Evolutionary conservation across 2,113 vertebrate genomes (phyloP).

Genomic region (Labeo rohita): DNA sequence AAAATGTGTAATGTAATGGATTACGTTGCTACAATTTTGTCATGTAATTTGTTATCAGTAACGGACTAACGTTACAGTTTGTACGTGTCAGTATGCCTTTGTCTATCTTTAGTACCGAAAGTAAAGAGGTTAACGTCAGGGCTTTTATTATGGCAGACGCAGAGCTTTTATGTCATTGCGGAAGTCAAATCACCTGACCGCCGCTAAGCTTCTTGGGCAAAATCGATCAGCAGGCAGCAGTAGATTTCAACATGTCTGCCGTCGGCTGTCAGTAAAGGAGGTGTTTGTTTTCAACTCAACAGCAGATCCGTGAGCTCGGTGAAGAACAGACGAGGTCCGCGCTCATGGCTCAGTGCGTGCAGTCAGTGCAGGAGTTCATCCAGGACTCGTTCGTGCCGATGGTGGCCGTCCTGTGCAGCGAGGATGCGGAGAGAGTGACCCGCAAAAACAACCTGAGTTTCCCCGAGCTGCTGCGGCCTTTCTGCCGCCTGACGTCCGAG

Average conservation of each 20-base stretch:
- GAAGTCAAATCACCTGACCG: slow-evolving; percentile 68
- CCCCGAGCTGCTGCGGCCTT: slow-evolving; percentile 91
- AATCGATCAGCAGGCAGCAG: slow-evolving; percentile 61
- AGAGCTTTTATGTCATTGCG: background rate
- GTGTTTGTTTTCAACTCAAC: slow-evolving; percentile 61
- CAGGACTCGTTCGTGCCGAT: slow-evolving; percentile 96
- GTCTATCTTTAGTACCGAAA: background rate
- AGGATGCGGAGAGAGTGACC: slow-evolving; percentile 88
- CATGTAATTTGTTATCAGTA: no score
- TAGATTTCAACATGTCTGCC: slow-evolving; percentile 71
- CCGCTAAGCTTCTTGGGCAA: slow-evolving; percentile 65
- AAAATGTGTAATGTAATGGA: no score
- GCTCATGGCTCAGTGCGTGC: slow-evolving; percentile 91
- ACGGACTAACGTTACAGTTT: no score
- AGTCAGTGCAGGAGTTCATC: slow-evolving; percentile 95
- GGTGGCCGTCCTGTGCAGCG: slow-evolving; percentile 93
- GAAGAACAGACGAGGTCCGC: slow-evolving; percentile 32
- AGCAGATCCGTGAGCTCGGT: slow-evolving; percentile 24
- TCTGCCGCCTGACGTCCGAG: slow-evolving; percentile 95
- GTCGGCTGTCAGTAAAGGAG: slow-evolving; percentile 59
- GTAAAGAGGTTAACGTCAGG: background rate
- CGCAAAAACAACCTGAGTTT: slow-evolving; percentile 93
- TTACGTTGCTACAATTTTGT: no score
- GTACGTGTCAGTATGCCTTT: background rate
- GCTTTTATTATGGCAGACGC: background rate